Evolutionary conservation across 2,888 invertebrate species (phyloP).

Genomic region (Chloromyia formosa): DNA sequence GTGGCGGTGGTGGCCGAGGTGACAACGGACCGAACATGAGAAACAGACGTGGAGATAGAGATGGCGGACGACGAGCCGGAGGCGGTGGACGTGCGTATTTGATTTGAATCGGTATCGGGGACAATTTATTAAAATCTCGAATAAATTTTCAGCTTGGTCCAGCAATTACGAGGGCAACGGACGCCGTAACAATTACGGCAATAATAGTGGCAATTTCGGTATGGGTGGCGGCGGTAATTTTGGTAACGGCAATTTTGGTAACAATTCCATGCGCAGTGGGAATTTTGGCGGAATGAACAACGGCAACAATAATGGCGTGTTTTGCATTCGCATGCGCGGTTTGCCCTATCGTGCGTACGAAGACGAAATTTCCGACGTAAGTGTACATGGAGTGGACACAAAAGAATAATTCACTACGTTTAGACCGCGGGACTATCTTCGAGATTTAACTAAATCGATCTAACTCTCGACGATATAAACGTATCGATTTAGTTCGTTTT

Average conservation of each 20-base stretch:
- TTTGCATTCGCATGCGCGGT: constrained; percentile 62
- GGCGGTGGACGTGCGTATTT: not conserved
- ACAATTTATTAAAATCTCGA: not conserved
- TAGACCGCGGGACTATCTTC: too few species aligned
- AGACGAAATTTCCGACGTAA: constrained; percentile 61
- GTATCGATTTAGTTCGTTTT: too few species aligned
- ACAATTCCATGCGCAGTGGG: constrained; percentile 28
- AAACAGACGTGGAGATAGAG: constrained; percentile 43
- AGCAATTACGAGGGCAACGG: constrained; percentile 50
- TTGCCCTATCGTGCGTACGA: constrained; percentile 63
- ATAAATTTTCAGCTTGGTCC: constrained; percentile 29
- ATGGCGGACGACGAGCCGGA: not conserved
- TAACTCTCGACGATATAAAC: too few species aligned
- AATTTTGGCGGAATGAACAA: constrained; percentile 54
- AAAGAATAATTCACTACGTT: too few species aligned
- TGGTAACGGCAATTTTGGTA: not conserved
- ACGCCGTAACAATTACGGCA: constrained; percentile 54
- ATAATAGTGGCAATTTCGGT: constrained; percentile 54
- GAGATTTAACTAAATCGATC: too few species aligned
- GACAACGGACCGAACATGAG: constrained; percentile 45
- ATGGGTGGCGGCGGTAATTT: constrained; percentile 53
- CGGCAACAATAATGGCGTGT: constrained; percentile 54
- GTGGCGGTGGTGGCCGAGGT: constrained; percentile 53
- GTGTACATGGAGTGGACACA: too few species aligned
- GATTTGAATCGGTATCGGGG: not conserved